Percentiles rank a stretch among this genome's conserved stretches.
phyloP scores from a whole-genome alignment of 2,113 vertebrate species.

The Entelurus aequoreus region DNA sequence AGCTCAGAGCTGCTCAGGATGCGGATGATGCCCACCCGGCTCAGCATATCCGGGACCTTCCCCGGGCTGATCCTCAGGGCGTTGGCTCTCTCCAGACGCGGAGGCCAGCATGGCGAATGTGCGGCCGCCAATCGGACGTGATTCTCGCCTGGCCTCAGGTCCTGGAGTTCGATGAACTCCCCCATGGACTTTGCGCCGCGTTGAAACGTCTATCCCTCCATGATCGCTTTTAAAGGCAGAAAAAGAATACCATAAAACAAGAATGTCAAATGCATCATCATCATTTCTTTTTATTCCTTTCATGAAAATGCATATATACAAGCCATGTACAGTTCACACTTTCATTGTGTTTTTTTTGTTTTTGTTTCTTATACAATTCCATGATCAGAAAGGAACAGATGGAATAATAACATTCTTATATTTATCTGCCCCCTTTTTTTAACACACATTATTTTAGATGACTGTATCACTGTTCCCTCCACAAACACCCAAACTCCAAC shows the following conservation, averaged over 20 bases:
- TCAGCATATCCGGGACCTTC: conserved; percentile 71
- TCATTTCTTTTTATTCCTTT: too few relatives aligned
- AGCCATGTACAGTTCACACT: too few relatives aligned
- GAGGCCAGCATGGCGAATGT: conserved; percentile 48
- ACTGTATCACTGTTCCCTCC: too few relatives aligned
- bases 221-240: conserved; percentile 27
- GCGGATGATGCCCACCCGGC: conserved; percentile 66
- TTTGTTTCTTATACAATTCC: too few relatives aligned
- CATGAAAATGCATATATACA: too few relatives aligned
- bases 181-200: conserved; percentile 54
- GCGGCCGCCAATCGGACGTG: conserved; percentile 42
- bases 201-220: conserved; percentile 23
- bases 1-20: conserved; percentile 55
- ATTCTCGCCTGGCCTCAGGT: conserved; percentile 51
- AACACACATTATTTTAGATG: too few relatives aligned
- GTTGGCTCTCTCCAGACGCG: conserved; percentile 82
- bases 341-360: too few relatives aligned
- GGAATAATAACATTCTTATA: too few relatives aligned
- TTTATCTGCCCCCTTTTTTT: too few relatives aligned
- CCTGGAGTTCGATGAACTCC: conserved; percentile 75
- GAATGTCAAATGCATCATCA: too few relatives aligned
- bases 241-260: background rate
- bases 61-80: conserved; percentile 82
- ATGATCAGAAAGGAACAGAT: background rate
- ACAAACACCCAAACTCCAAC: too few relatives aligned